These are phyloP conservation scores for Lepisosteus osseus DNA, from an alignment of 2,113 vertebrate species.

Conservation along the genomic window DNA sequence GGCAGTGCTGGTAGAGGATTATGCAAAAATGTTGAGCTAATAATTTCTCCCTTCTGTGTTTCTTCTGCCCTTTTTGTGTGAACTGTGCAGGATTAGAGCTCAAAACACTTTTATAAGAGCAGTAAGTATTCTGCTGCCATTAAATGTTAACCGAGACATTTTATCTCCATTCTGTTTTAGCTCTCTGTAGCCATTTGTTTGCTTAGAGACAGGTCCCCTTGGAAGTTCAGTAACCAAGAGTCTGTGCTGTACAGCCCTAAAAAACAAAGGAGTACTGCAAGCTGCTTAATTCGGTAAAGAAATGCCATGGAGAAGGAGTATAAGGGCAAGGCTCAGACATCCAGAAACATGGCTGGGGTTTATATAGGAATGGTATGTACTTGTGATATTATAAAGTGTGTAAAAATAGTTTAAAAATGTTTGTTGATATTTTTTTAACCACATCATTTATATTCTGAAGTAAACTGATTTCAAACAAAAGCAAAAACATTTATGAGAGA, in stretches of 20 bases:
- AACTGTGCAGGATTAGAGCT: too few species aligned
- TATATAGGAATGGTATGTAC: slow-evolving; percentile 17
- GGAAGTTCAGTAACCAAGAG: background rate
- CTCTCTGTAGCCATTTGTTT: background rate
- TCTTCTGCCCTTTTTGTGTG: too few species aligned
- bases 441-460: too few species aligned
- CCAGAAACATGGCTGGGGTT: slow-evolving; percentile 8
- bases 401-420: background rate
- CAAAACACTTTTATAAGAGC: too few species aligned
- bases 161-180: background rate
- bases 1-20: too few species aligned
- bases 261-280: background rate
- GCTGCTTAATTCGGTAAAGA: background rate
- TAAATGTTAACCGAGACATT: background rate
- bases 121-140: background rate
- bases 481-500: too few species aligned
- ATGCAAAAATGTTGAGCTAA: too few species aligned
- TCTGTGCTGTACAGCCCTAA: background rate
- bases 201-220: background rate
- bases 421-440: too few species aligned
- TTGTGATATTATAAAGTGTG: background rate
- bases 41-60: too few species aligned
- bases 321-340: background rate
- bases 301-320: slow-evolving; percentile 5
- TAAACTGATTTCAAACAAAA: too few species aligned